Percentiles rank a stretch among this genome's conserved stretches.
phyloP scores from a whole-genome alignment of 2,797 vertebrate species.

The Spheniscus humboldti region DNA sequence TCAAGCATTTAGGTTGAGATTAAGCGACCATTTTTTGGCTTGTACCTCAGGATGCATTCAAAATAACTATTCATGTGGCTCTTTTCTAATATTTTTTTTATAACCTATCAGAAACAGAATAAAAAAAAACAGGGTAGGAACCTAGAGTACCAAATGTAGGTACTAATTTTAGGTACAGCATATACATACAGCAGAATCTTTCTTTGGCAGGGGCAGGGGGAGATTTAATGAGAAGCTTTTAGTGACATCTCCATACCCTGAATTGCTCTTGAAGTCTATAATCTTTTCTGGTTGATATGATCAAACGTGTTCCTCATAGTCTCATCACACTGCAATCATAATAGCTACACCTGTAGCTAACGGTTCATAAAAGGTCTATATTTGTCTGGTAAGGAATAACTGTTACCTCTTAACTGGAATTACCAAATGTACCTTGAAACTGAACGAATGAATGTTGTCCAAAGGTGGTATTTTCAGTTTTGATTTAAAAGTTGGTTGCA shows the following conservation, averaged over 20 bases:
- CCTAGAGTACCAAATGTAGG: not conserved
- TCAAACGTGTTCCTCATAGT: not conserved
- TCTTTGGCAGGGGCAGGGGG: not conserved
- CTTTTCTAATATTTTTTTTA: not conserved
- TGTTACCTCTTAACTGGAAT: not conserved
- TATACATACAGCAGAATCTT: not conserved
- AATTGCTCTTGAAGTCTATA: not conserved
- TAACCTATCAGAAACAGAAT: not conserved
- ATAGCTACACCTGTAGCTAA: not conserved
- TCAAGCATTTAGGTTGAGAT: not conserved
- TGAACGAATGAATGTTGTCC: not conserved
- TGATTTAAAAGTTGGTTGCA: not conserved
- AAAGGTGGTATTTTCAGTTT: not conserved
- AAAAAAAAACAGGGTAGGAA: not conserved
- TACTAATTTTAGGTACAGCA: not conserved
- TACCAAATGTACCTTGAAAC: not conserved
- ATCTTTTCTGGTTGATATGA: not conserved
- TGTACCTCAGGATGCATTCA: not conserved
- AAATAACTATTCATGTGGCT: not conserved
- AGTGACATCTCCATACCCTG: not conserved
- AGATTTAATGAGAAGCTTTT: not conserved
- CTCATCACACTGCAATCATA: not conserved
- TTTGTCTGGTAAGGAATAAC: not conserved
- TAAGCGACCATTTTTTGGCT: not conserved
- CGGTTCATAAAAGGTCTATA: not conserved